Base-by-base conservation (phyloP, 1,140 invertebrate genomes). In the Diachasmimorpha longicaudata region DNA sequence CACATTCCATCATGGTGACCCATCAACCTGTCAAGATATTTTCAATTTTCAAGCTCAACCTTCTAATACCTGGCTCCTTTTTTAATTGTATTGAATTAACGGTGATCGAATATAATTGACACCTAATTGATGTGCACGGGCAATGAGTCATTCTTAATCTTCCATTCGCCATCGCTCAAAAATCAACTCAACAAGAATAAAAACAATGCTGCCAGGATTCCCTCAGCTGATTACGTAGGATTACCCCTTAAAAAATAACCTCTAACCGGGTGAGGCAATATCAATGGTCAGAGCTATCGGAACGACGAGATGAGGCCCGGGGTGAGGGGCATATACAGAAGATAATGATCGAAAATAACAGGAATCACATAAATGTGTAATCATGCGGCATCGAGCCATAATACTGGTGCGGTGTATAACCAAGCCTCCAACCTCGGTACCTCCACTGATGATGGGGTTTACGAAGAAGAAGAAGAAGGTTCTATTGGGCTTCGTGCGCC, bases 281-380 rank as follows among this genome's bases (percentile, higher is more conserved):
- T 63, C 52, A 58, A 9, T 21, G 19, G 19, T 63, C 39, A 19
- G 0, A 36, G 25, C 36, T 66, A 42, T 66, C 39, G 37, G 31
- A 44, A 66, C 44, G 72, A 46, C 37, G 31, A 73, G 23, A 39
- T 39, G 52, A 52, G 21, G n/a, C 72, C 16, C 23, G 25, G 4
- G 23, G 69, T 42, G 74, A 70, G 44, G 66, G 78, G 71, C 77
- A 69, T 73, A 46, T 67, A 72, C 80, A 78, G 71, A 74, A 77
- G 80, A 79, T 87, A 87, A 87, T 87, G 83, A 87, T 86, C 82
- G 85, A 84, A 86, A 87, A 87, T 87, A 87, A 87, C 85, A 87
- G 84, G 84, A 87, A 86, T 86, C 85, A 81, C 67, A 81, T 85
- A 86, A 86, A 85, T 83, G 85, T 87, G 82, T 79, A 86, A 85